Evolutionary conservation across 1,140 invertebrate genomes (phyloP).

Genomic region (Aphaenogaster floridana): DNA sequence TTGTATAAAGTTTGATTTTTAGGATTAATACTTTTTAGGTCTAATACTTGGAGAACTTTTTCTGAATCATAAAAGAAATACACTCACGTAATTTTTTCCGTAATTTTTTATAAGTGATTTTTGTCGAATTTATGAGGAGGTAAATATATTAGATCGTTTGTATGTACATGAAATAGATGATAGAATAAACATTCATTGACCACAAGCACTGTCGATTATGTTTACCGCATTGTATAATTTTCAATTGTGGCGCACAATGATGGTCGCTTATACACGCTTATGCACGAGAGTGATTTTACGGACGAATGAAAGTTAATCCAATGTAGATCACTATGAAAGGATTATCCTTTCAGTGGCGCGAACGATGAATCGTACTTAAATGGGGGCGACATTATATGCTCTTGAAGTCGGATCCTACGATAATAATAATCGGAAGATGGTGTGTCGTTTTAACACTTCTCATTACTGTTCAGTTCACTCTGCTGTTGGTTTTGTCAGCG

Average conservation of each 20-base stretch:
- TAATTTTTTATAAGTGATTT: neutral
- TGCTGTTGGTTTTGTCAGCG: slow-evolving; percentile 31
- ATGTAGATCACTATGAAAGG: neutral
- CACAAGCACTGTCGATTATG: neutral
- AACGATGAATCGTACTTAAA: slow-evolving; percentile 65
- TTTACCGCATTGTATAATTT: neutral
- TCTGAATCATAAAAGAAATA: neutral
- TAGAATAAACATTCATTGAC: neutral
- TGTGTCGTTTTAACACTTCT: slow-evolving; percentile 49
- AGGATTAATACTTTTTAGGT: neutral
- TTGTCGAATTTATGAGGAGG: neutral
- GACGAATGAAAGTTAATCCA: slow-evolving; percentile 30
- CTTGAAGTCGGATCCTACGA: slow-evolving; percentile 35
- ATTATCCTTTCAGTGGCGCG: neutral
- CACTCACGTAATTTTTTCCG: neutral
- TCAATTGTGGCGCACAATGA: slow-evolving; percentile 2
- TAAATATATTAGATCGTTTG: neutral
- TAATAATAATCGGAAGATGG: slow-evolving; percentile 65
- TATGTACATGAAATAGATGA: neutral
- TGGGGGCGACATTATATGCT: slow-evolving; percentile 33
- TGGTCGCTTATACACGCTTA: neutral
- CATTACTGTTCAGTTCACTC: slow-evolving; percentile 13
- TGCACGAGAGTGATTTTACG: neutral
- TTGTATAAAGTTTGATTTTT: neutral
- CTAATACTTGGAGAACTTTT: neutral